Conservation (phyloP, 2,797 vertebrate species). For the Rachycentron canadum region DNA sequence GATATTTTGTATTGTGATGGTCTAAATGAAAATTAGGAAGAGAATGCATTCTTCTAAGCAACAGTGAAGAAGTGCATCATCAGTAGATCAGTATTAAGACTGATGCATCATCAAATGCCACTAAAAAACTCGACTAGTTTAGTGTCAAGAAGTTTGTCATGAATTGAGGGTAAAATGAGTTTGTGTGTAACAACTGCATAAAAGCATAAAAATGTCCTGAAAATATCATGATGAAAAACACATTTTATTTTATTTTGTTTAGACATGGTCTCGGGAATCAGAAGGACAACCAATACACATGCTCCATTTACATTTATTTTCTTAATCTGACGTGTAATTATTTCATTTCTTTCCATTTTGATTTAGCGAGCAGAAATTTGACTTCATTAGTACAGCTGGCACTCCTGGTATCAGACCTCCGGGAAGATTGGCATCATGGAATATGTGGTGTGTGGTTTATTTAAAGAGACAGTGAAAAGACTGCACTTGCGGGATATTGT, state of each 20-base stretch:
- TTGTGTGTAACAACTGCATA: background rate
- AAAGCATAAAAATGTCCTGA: background rate
- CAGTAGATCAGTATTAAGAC: too few species aligned
- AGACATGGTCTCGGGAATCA: too few species aligned
- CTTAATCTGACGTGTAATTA: background rate
- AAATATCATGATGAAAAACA: background rate
- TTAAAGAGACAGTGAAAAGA: slow-evolving; percentile 4
- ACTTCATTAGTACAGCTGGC: background rate
- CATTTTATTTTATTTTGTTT: background rate
- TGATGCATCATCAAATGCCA: background rate
- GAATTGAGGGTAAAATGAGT: too few species aligned
- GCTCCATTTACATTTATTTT: too few species aligned
- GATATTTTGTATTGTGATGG: too few species aligned
- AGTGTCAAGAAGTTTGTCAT: too few species aligned
- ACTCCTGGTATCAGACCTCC: background rate
- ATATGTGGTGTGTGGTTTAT: slow-evolving; percentile 1
- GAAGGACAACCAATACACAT: too few species aligned
- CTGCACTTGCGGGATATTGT: background rate
- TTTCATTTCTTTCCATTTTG: too few species aligned
- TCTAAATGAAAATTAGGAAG: background rate
- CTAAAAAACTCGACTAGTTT: too few species aligned
- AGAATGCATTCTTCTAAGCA: too few species aligned
- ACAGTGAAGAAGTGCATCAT: too few species aligned
- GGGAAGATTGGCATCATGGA: background rate
- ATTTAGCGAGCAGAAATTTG: background rate